Percentiles rank a stretch among this genome's conserved stretches.
Evolutionary conservation across 2,888 invertebrate genomes (phyloP).

Genomic region (Morpho achilles): DNA sequence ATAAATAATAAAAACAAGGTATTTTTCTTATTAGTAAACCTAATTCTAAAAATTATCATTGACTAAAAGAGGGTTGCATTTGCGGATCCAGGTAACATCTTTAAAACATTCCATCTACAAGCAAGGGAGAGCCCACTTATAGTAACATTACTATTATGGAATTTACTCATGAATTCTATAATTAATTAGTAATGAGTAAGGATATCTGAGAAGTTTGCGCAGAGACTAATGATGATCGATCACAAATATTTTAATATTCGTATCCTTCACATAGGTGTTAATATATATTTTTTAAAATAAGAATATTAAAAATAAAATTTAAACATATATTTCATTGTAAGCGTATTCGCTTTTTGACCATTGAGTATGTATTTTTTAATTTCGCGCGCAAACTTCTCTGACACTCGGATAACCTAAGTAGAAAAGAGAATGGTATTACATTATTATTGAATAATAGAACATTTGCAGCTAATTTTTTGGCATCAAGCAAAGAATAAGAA

Average conservation of each 20-base stretch:
- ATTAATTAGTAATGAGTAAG: slow-evolving; percentile 69
- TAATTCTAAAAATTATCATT: slow-evolving; percentile 72
- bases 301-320: too few relatives aligned
- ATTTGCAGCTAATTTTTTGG: slow-evolving; percentile 73
- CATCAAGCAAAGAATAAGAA: slow-evolving; percentile 70
- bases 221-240: not conserved
- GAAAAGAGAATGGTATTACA: slow-evolving; percentile 60
- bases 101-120: slow-evolving; percentile 71
- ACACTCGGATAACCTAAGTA: slow-evolving; percentile 62
- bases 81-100: slow-evolving; percentile 70
- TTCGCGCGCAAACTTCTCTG: slow-evolving; percentile 46
- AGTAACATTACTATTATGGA: slow-evolving; percentile 68
- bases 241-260: too few relatives aligned
- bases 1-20: slow-evolving; percentile 79
- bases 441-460: slow-evolving; percentile 61
- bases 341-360: slow-evolving; percentile 16
- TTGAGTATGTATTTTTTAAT: slow-evolving; percentile 2
- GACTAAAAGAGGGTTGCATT: slow-evolving; percentile 70
- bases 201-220: slow-evolving; percentile 51
- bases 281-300: too few relatives aligned
- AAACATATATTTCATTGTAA: too few relatives aligned
- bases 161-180: slow-evolving; percentile 70
- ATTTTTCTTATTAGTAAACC: slow-evolving; percentile 70
- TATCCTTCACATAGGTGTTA: too few relatives aligned
- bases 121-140: slow-evolving; percentile 73